phyloP scores from a whole-genome alignment of 2,797 vertebrate genomes.

The Alca torda region DNA sequence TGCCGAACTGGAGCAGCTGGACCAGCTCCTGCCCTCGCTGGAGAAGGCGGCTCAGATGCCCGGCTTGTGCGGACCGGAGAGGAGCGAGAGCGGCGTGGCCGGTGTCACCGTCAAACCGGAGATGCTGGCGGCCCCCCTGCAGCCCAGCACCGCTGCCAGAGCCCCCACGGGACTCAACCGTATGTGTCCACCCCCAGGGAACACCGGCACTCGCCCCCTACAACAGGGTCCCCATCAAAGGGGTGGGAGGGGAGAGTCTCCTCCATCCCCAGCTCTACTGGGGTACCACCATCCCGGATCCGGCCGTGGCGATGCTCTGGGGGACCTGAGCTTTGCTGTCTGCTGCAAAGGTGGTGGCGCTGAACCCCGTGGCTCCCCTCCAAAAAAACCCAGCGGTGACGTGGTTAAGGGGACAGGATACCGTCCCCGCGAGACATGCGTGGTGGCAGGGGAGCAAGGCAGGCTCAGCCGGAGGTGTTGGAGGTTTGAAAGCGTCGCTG shows the following conservation, averaged over 20 bases:
- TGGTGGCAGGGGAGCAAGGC: background rate
- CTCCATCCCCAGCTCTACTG: background rate
- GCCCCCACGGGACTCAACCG: constrained; percentile 71
- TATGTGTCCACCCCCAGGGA: constrained; percentile 27
- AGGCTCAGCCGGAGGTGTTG: background rate
- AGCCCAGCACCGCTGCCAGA: constrained; percentile 63
- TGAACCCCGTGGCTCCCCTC: too few relatives aligned
- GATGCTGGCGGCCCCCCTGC: constrained; percentile 69
- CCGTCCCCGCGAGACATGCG: fast-evolving
- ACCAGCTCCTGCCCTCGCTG: constrained; percentile 85
- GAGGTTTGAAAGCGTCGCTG: background rate
- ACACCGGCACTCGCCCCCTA: fast-evolving
- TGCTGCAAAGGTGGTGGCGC: background rate
- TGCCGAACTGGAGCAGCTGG: constrained; percentile 85
- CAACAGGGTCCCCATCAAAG: background rate
- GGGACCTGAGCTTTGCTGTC: background rate
- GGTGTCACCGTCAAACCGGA: constrained; percentile 64
- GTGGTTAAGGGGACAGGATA: background rate
- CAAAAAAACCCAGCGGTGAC: background rate
- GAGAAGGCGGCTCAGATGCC: constrained; percentile 79
- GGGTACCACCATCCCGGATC: background rate
- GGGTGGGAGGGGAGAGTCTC: background rate
- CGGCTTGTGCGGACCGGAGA: constrained; percentile 64
- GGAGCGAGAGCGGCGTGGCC: constrained; percentile 44
- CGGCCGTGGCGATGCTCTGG: fast-evolving